Conservation (phyloP, 2,797 vertebrate species). For the Potorous gilbertii region DNA sequence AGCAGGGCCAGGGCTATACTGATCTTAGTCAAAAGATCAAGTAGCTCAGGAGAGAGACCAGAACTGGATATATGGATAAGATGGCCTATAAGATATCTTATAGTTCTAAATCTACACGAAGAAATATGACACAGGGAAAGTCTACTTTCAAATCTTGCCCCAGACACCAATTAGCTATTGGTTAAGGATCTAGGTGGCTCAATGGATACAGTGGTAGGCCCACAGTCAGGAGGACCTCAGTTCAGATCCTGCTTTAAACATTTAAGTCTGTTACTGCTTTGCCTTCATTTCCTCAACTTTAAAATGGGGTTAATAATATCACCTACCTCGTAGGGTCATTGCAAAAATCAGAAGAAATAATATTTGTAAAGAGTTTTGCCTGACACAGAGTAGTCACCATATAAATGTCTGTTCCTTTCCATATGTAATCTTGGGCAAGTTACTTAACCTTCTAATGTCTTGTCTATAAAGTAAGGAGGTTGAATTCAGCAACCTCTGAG, state of each 20-base stretch:
- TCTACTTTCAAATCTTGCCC: neutral
- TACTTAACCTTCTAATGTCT: neutral
- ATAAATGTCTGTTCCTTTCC: neutral
- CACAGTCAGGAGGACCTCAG: neutral
- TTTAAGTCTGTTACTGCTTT: neutral
- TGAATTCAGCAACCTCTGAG: neutral
- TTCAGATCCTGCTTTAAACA: neutral
- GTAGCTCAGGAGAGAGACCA: neutral
- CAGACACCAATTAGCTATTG: neutral
- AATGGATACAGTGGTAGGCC: neutral
- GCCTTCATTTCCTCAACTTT: neutral
- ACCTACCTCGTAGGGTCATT: neutral
- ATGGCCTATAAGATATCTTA: neutral
- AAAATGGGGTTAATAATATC: neutral
- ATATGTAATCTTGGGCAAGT: neutral
- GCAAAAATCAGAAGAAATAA: neutral
- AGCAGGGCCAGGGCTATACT: neutral
- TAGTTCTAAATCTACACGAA: neutral
- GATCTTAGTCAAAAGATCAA: neutral
- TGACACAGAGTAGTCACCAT: neutral
- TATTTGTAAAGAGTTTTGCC: neutral
- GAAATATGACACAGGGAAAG: neutral
- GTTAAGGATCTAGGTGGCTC: neutral
- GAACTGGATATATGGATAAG: neutral
- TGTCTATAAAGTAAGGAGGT: neutral